These are phyloP conservation scores for Lepus timidus DNA, from an alignment of 2,113 vertebrate species.

Conservation along the genomic window DNA sequence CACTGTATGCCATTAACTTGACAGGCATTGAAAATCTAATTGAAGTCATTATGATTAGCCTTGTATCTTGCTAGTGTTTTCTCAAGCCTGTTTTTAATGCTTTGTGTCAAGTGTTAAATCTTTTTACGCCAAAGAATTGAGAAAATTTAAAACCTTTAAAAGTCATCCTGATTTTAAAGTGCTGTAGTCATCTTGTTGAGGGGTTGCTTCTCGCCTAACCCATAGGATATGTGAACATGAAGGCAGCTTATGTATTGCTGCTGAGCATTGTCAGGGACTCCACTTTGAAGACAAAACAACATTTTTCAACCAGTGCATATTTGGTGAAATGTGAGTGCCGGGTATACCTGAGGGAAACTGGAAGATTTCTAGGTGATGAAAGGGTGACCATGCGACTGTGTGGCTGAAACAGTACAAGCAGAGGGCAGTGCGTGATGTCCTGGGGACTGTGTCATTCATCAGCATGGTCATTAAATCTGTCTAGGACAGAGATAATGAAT, in stretches of 20 bases:
- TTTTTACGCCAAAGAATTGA: slow-evolving; percentile 31
- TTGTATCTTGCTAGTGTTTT: slow-evolving; percentile 56
- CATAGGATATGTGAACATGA: neutral
- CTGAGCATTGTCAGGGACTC: neutral
- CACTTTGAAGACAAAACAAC: neutral
- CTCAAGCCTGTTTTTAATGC: slow-evolving; percentile 31
- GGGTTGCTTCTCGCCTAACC: neutral
- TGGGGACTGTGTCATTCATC: neutral
- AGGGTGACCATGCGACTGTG: neutral
- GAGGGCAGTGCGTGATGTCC: neutral
- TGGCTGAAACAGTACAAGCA: neutral
- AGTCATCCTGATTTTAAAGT: neutral
- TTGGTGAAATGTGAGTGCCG: neutral
- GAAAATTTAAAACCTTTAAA: slow-evolving; percentile 46
- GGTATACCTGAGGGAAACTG: neutral
- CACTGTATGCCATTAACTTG: slow-evolving; percentile 32
- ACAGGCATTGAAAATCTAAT: slow-evolving; percentile 63
- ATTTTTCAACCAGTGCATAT: neutral
- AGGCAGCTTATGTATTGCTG: neutral
- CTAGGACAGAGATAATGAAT: neutral
- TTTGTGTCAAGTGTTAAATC: slow-evolving; percentile 65
- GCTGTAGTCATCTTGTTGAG: neutral
- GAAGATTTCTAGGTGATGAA: neutral
- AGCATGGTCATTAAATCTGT: neutral
- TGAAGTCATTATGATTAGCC: slow-evolving; percentile 53